Base-by-base conservation (phyloP, 2,888 invertebrate genomes). In the Fissipunctia ypsillon region DNA sequence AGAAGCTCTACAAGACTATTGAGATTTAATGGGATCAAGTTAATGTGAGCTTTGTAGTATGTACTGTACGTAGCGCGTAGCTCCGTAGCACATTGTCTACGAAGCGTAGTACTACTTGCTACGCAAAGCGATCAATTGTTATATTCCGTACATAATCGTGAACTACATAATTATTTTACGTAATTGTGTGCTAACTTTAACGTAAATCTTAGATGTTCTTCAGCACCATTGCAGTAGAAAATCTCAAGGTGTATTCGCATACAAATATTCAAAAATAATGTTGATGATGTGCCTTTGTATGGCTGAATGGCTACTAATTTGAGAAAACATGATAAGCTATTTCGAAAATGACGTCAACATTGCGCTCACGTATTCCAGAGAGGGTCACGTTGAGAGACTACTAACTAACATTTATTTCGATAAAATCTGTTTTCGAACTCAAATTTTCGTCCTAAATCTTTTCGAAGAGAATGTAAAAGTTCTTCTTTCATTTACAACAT, bases 1-100 rank as follows among this genome's bases (percentile, higher is more conserved):
- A 76, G 56, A 84, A 76, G 56, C 52, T 56, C 48, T 38, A 61
- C 60, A 80, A 75, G 56, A 67, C 60, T 60, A 80, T 84, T 70
- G 70, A 66, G 64, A 80, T 74, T 80, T 80, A 74, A 83, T 25
- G 48, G 65, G 75, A 84, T 84, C 76, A 69, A 66, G 70, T 70
- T 70, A 68, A 81, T 84, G 64, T 57, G 52, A 65, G 73, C 72
- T 73, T 45, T 61, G 73, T 70, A 38, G 35, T 57, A 72, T 31
- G 43, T 52, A 63, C 3, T 56, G 73, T 69, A 69, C 59, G 69
- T 66, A 80, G 80, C 66, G 25, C 77, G 72, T 68, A 79, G 78
- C 74, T 22, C 25, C 41, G 74, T 83, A 79, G 79, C 61, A 70
- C 48, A 83, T 75, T 81, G 76, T 75, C 70, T 84, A 80, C 74